Percentiles rank a stretch among this genome's conserved stretches.
These are phyloP conservation scores for Planococcus citri DNA, from an alignment of 1,140 invertebrate genomes.

Conservation along the genomic window DNA sequence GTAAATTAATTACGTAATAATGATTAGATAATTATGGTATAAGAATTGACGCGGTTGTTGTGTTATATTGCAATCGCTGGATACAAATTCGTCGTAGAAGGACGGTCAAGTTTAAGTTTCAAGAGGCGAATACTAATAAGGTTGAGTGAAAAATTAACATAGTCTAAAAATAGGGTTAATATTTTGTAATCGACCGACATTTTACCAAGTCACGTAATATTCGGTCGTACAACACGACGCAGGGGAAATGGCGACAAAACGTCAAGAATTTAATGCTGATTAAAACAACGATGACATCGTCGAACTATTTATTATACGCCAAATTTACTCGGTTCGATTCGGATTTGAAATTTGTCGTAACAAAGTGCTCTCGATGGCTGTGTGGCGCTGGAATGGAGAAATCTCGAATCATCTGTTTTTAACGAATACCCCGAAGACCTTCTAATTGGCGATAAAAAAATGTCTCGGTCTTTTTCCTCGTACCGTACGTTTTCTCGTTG, in stretches of 20 bases:
- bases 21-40: no score
- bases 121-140: background rate
- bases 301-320: background rate
- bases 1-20: no score
- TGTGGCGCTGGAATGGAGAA: background rate
- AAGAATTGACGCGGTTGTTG: no score
- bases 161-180: background rate
- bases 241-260: background rate
- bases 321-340: no score
- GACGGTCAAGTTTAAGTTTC: background rate
- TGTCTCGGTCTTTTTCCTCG: no score
- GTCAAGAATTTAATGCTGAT: background rate
- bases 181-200: constrained; percentile 3
- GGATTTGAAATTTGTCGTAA: no score
- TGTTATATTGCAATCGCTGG: no score
- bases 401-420: no score
- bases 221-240: background rate
- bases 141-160: background rate
- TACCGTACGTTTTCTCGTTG: no score
- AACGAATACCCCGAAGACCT: no score
- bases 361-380: background rate
- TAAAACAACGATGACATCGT: background rate
- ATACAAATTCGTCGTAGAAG: no score
- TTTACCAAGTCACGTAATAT: constrained; percentile 2
- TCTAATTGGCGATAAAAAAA: no score